A percentile compares a stretch with the other conserved stretches of the same genome.
These are phyloP conservation scores for Lithobates sylvaticus DNA, from an alignment of 2,797 vertebrate genomes.

Conservation along the genomic window DNA sequence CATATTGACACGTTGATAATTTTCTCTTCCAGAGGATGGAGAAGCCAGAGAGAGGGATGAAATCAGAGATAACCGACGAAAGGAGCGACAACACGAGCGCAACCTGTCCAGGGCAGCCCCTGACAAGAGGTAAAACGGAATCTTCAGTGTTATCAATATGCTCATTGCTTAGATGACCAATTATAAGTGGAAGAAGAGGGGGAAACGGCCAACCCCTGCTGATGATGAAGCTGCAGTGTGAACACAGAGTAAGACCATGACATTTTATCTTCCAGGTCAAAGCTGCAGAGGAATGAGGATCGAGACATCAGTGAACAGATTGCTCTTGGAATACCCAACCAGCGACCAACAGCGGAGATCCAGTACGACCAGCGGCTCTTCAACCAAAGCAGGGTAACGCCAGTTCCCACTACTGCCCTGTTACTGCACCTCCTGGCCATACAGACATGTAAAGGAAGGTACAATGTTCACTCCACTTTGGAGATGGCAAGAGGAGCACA, in stretches of 20 bases:
- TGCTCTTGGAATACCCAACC: constrained; percentile 92
- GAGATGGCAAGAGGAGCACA: too few species aligned
- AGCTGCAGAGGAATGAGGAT: constrained; percentile 95
- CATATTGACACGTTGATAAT: background rate
- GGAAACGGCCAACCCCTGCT: too few species aligned
- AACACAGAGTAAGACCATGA: too few species aligned
- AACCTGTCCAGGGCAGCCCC: constrained; percentile 95
- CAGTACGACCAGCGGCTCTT: constrained; percentile 97
- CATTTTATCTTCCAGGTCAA: constrained; percentile 80
- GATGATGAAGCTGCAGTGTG: too few species aligned
- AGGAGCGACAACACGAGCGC: constrained; percentile 94
- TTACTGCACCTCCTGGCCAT: too few species aligned
- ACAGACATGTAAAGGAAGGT: background rate
- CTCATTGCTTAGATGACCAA: too few species aligned
- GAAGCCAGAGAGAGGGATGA: constrained; percentile 94
- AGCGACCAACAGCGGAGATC: constrained; percentile 86
- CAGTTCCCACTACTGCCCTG: background rate
- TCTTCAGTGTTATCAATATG: too few species aligned
- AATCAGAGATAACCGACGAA: constrained; percentile 92
- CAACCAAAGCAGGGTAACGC: constrained; percentile 90
- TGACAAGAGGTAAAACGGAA: constrained; percentile 88
- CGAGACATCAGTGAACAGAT: constrained; percentile 97
- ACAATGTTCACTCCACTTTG: too few species aligned
- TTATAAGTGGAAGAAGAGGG: too few species aligned
- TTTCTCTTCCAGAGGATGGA: constrained; percentile 81